A percentile compares a stretch with the other conserved stretches of the same genome.
Evolutionary conservation across 2,113 vertebrate species (phyloP).

Genomic region (Limanda limanda): DNA sequence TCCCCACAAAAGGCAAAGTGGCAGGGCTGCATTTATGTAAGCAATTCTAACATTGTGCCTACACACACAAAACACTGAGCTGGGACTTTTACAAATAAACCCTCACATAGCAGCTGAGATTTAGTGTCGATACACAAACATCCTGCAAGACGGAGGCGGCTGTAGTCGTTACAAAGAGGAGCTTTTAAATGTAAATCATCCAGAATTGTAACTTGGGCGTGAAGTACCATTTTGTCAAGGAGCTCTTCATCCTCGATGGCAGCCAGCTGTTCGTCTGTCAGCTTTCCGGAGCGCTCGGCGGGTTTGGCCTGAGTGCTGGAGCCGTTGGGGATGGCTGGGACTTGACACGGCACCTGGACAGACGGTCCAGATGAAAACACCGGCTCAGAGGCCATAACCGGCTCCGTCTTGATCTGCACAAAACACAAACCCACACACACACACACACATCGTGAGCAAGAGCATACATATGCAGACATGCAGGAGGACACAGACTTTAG

Average conservation of each 20-base stretch:
- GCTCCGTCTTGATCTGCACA: conserved; percentile 85
- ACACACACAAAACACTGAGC: conserved; percentile 15
- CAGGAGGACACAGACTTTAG: background rate
- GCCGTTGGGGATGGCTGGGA: conserved; percentile 81
- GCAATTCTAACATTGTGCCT: conserved; percentile 11
- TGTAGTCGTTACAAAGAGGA: conserved; percentile 5
- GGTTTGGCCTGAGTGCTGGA: conserved; percentile 70
- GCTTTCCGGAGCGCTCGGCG: conserved; percentile 73
- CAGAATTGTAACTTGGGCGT: conserved; percentile 13
- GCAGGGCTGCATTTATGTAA: conserved; percentile 29
- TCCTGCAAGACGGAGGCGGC: conserved; percentile 3
- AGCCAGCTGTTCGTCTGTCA: conserved; percentile 86
- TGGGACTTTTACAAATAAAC: background rate
- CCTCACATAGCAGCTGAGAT: conserved; percentile 8
- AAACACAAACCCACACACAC: conserved; percentile 31
- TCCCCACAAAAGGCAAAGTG: conserved; percentile 10
- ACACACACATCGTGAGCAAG: background rate
- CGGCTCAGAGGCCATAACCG: conserved; percentile 74
- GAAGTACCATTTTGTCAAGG: conserved; percentile 95
- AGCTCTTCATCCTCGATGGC: conserved; percentile 92
- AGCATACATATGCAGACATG: background rate
- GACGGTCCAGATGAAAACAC: conserved; percentile 62
- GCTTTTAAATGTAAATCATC: conserved; percentile 33
- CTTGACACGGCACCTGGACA: conserved; percentile 56
- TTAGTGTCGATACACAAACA: background rate